Evolutionary conservation across 2,797 vertebrate genomes (phyloP), one percentile per base, ranked within the genome.

Genomic region (Sorex maritimensis): DNA sequence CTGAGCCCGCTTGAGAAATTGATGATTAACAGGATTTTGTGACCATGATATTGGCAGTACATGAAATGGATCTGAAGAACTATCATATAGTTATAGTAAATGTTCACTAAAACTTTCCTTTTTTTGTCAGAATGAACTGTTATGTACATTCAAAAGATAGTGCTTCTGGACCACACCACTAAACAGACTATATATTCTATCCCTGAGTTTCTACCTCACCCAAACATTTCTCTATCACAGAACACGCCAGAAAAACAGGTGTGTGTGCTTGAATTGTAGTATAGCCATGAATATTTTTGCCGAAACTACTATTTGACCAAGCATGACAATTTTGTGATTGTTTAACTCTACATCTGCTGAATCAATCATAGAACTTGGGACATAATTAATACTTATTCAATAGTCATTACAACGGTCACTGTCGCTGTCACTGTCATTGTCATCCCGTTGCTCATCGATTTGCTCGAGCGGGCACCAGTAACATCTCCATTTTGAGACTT

Each of bases 61-160:
- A 34, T 7, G 61, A 12, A 84, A 86, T 79, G 58, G 10, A 89
- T 81, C 2, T 68, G 28, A 65, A 14, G 6, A 81, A 55, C 13
- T 68, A 67, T 4, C 58, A 52, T n/a, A 15, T 28, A 68, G 6
- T 74, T 75, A 82, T 2, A 12, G n/a, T 28, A 71, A 75, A 81
- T 84, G 17, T 63, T 83, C 26, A 34, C 26, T 19, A 81, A 88
- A 69, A 38, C 34, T 82, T 44, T 95, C 38, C 14, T 74, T 71
- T 78, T 75, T 75, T 74, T 78, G 13, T 13, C 23, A 72, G 61
- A 87, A 91, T n/a, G 94, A 71, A 74, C 21, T 49, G 92, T 72
- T 9, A 52, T 1, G 2, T 77, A 67, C 15, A 21, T 67, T 82
- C 49, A 80, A 63, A 55, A 85, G 75, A 65, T 38, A n/a, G 55